Evolutionary conservation across 2,888 invertebrate species (phyloP).

Genomic region (Anthrax anthrax): DNA sequence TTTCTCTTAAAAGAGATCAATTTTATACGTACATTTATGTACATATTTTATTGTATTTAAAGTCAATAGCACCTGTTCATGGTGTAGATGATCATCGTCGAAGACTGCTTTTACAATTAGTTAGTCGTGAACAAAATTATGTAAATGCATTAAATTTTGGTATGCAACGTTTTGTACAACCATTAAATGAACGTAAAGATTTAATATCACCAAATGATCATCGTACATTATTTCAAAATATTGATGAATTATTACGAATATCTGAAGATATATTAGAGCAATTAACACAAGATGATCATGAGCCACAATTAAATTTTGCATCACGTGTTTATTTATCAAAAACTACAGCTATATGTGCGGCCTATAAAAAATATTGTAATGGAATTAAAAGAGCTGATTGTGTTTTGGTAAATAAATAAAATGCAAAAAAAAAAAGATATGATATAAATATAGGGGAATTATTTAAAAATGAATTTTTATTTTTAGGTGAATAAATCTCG

Average conservation of each 20-base stretch:
- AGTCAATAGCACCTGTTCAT: conserved; percentile 34
- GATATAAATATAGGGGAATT: too few species aligned
- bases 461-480: background rate
- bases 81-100: conserved; percentile 43
- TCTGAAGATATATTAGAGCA: conserved; percentile 71
- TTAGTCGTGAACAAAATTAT: conserved; percentile 65
- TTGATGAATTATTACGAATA: conserved; percentile 60
- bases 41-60: too few species aligned
- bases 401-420: conserved; percentile 44
- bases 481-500: conserved; percentile 50
- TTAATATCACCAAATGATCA: conserved; percentile 63
- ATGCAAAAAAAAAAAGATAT: too few species aligned
- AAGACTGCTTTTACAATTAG: conserved; percentile 58
- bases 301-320: conserved; percentile 48
- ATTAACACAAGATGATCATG: conserved; percentile 57
- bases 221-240: conserved; percentile 67
- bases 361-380: conserved; percentile 69
- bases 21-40: too few species aligned
- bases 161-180: conserved; percentile 59
- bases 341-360: conserved; percentile 56
- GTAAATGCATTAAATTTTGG: conserved; percentile 65
- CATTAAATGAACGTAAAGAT: conserved; percentile 59
- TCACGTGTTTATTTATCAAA: conserved; percentile 58
- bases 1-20: conserved; percentile 1
- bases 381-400: conserved; percentile 77